Evolutionary conservation across 1,140 invertebrate species (phyloP).

Genomic region (Calosoma granatense): DNA sequence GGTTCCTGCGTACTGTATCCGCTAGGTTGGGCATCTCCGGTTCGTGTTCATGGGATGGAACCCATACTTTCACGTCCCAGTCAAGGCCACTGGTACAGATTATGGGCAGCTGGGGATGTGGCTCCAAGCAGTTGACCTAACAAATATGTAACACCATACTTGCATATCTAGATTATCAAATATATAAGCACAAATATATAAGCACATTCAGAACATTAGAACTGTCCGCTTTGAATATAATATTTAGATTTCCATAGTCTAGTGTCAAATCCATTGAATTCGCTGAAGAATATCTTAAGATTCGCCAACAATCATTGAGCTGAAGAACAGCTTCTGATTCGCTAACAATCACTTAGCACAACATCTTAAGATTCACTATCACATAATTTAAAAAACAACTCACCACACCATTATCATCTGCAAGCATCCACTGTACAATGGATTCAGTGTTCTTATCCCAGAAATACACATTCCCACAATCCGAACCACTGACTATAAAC

Average conservation of each 20-base stretch:
- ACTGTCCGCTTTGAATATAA: too few species aligned
- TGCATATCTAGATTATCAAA: background rate
- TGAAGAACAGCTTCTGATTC: too few species aligned
- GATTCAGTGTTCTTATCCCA: conserved; percentile 87
- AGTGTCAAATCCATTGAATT: too few species aligned
- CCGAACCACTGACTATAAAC: conserved; percentile 86
- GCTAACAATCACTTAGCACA: too few species aligned
- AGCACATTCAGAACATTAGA: too few species aligned
- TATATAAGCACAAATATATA: too few species aligned
- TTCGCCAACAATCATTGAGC: too few species aligned
- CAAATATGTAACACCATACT: conserved; percentile 19
- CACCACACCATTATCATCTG: conserved; percentile 79
- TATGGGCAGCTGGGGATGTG: conserved; percentile 77
- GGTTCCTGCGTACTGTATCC: conserved; percentile 16
- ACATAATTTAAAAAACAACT: conserved; percentile 31
- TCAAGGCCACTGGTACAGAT: conserved; percentile 87
- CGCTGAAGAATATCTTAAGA: too few species aligned
- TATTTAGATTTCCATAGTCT: too few species aligned
- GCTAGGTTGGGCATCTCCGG: conserved; percentile 22
- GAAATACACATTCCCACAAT: conserved; percentile 89
- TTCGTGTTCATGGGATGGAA: conserved; percentile 52
- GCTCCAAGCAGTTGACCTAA: conserved; percentile 84
- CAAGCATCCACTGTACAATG: conserved; percentile 79
- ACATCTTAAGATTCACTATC: too few species aligned
- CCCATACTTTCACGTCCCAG: conserved; percentile 88